Evolutionary conservation across 1,140 invertebrate species (phyloP).

Genomic region (Drosophila aff.): DNA sequence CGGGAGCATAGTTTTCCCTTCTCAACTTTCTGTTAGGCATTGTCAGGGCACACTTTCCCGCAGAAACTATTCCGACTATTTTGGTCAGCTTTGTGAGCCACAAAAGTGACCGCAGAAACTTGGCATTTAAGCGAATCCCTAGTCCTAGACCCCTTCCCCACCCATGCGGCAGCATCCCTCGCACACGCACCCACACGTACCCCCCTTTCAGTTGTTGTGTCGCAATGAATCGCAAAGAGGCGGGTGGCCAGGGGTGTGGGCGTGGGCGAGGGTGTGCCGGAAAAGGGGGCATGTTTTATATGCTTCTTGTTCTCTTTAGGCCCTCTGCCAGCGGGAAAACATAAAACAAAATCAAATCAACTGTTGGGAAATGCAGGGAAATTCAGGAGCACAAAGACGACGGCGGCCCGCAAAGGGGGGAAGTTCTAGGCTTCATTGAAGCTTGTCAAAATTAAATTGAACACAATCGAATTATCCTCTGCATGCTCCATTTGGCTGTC

Average conservation of each 20-base stretch:
- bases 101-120: conserved; percentile 73
- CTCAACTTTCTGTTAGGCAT: neutral
- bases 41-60: conserved; percentile 10
- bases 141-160: conserved; percentile 8
- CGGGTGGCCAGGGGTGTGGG: conserved; percentile 22
- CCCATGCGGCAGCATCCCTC: neutral
- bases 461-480: conserved; percentile 84
- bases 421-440: conserved; percentile 65
- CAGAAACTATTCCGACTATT: conserved; percentile 34
- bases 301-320: conserved; percentile 32
- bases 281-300: conserved; percentile 28
- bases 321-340: conserved; percentile 66
- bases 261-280: neutral
- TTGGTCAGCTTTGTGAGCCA: conserved; percentile 49
- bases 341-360: conserved; percentile 84
- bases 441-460: conserved; percentile 85
- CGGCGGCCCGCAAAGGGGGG: neutral
- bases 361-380: conserved; percentile 29
- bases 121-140: conserved; percentile 7
- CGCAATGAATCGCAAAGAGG: conserved; percentile 42
- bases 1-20: neutral
- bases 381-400: conserved; percentile 17
- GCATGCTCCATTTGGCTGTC: conserved; percentile 76
- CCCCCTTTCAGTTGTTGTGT: conserved; percentile 56
- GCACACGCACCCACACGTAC: conserved; percentile 14